Evolutionary conservation across 1,140 invertebrate species (phyloP), one percentile per base, ranked within the genome.

Genomic region (Zaprionus africanus): DNA sequence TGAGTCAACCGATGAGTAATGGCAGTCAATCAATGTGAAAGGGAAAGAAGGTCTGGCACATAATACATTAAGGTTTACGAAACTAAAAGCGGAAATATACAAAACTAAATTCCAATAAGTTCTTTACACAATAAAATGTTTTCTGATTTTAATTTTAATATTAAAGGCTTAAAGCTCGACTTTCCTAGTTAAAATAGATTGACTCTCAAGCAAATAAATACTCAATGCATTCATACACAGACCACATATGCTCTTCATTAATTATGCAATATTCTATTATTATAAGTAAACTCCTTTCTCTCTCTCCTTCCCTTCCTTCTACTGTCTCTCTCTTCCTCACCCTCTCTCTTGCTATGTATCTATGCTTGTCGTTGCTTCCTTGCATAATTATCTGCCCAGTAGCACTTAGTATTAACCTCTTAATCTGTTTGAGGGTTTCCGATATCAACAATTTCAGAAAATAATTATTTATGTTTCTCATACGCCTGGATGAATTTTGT

Each of bases 381-480:
- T n/a, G 24, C 4, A 61, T 28, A 28, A 22, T 61, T 51, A 61
- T 68, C 31, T 49, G 34, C 13, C 31, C 41, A 22, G 56, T n/a
- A 36, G 26, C 26, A 62, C 56, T 61, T 28, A 69, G 26, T 43
- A 62, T 57, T 63, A 63, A 70, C 51, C 66, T 61, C 31, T 38
- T 69, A 75, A 75, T 69, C 72, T 63, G 17, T 70, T 75, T 75
- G 58, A 46, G 41, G 41, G n/a, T 63, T 41, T 69, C 13, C 53
- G 38, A 51, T 51, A 26, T 46, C 17, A 63, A 24, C 46, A 28
- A 49, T 41, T 60, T 34, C 19, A 12, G 12, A 38, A 74, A 68
- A 74, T 74, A 61, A 74, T 68, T 67, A 74, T 68, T 72, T 61
- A 56, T 62, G 53, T 46, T 17, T 46, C 46, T 19, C 24, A 31